phyloP scores from a whole-genome alignment of 2,113 vertebrate species.

The Sebastes schlegelii region DNA sequence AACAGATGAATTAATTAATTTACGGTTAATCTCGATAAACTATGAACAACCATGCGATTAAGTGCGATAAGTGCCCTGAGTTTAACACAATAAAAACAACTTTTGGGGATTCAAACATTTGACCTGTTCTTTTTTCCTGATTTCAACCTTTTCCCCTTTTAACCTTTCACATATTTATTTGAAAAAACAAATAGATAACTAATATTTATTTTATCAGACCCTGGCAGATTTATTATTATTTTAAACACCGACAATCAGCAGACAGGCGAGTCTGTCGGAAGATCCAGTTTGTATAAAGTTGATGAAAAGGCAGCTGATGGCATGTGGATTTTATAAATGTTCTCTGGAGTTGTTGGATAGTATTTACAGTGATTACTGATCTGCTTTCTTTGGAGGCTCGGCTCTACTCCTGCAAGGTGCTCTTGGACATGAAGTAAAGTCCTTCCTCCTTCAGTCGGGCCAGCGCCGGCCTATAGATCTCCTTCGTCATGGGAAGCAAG shows the following conservation, averaged over 20 bases:
- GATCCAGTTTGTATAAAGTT: neutral
- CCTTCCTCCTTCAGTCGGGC: slow-evolving; percentile 90
- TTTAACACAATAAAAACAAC: neutral
- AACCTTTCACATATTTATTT: neutral
- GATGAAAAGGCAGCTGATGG: neutral
- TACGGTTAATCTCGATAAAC: too few relatives aligned
- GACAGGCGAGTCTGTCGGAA: neutral
- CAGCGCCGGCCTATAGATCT: slow-evolving; percentile 90
- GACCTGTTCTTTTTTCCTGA: neutral
- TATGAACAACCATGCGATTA: too few relatives aligned
- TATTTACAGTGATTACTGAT: neutral
- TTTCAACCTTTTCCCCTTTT: neutral
- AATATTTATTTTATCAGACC: neutral
- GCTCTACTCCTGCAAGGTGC: slow-evolving; percentile 78
- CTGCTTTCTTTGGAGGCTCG: neutral
- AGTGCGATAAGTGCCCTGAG: too few relatives aligned
- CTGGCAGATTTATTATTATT: neutral
- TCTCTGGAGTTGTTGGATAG: neutral
- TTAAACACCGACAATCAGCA: neutral
- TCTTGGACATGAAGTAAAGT: slow-evolving; percentile 86
- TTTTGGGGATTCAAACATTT: neutral
- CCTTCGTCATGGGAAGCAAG: slow-evolving; percentile 90
- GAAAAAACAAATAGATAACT: neutral
- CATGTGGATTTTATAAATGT: neutral
- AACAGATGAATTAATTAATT: too few relatives aligned